Evolutionary conservation across 2,888 invertebrate species (phyloP), one percentile per base, ranked within the genome.

Genomic region (Melolontha melolontha): DNA sequence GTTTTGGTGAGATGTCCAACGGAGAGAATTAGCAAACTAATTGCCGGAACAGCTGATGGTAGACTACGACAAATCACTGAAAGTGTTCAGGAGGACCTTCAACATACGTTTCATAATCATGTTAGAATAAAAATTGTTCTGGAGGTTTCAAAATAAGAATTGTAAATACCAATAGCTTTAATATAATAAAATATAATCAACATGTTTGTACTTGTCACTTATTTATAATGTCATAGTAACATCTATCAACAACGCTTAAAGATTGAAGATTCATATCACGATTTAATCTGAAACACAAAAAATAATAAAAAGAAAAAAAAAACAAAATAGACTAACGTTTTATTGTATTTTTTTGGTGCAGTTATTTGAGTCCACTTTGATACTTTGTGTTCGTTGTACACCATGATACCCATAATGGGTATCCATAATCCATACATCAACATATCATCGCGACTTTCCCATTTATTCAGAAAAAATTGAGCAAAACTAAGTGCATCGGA

Each of bases 321-420:
- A 65, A 29, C 7, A 40, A 64, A 17, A 5, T 29, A 17, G 22
- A 66, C 71, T 74, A 75, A 79, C 77, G 65, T 71, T 75, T 76
- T 77, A 22, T 74, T 71, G 10, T 77, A 70, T 75, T 79, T 81
- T 14, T 66, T 76, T 2, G 82, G 80, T 2, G 88, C 90, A 74
- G 87, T 86, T 0, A 93, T 89, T 64, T 92, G 92, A 82, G 90
- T 91, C 92, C 93, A 93, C 39, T 89, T 90, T 11, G 88, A 87
- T 1, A 90, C 85, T 12, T 90, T 91, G 22, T 88, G 85, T 77
- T 86, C 84, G 81, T 94, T 94, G 17, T 87, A 82, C 5, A 90
- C 82, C 93, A 94, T 93, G 22, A 91, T 80, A 22, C 92, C 91
- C 57, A 91, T 86, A 14, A 91, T 86, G 16, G 87, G 86, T 17